These are phyloP conservation scores for Cantharis rustica DNA, from an alignment of 2,888 invertebrate species.

Conservation along the genomic window DNA sequence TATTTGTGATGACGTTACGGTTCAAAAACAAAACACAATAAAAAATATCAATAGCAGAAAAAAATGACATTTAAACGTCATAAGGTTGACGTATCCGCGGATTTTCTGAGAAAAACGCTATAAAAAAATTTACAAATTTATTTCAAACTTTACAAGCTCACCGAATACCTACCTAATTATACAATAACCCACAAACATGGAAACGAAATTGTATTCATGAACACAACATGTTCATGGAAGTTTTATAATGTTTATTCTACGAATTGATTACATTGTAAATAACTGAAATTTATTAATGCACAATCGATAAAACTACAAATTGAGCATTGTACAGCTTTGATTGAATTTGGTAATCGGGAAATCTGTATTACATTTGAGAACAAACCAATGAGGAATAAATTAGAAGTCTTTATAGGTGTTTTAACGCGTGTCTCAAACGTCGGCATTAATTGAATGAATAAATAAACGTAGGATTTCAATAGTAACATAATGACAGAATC, in stretches of 20 bases:
- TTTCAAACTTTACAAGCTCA: too few relatives aligned
- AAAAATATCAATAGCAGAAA: too few relatives aligned
- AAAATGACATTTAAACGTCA: too few relatives aligned
- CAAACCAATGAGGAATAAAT: not conserved
- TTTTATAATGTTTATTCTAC: not conserved
- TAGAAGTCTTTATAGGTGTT: not conserved
- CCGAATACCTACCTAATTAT: not conserved
- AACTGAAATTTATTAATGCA: not conserved
- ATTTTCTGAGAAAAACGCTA: too few relatives aligned
- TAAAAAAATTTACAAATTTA: too few relatives aligned
- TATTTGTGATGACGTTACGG: too few relatives aligned
- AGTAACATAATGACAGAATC: not conserved
- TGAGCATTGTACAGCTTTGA: not conserved
- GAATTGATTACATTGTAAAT: not conserved
- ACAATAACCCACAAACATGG: not conserved
- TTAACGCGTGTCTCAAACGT: not conserved
- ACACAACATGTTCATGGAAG: not conserved
- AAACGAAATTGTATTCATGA: not conserved
- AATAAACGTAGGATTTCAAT: not conserved
- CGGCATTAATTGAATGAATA: not conserved
- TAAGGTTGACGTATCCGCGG: too few relatives aligned
- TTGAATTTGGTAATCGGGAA: not conserved
- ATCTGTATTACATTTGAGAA: not conserved
- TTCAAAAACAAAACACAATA: too few relatives aligned
- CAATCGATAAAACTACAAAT: not conserved